These are phyloP conservation scores for Salvator merianae DNA, from an alignment of 2,113 vertebrate species.

Conservation along the genomic window DNA sequence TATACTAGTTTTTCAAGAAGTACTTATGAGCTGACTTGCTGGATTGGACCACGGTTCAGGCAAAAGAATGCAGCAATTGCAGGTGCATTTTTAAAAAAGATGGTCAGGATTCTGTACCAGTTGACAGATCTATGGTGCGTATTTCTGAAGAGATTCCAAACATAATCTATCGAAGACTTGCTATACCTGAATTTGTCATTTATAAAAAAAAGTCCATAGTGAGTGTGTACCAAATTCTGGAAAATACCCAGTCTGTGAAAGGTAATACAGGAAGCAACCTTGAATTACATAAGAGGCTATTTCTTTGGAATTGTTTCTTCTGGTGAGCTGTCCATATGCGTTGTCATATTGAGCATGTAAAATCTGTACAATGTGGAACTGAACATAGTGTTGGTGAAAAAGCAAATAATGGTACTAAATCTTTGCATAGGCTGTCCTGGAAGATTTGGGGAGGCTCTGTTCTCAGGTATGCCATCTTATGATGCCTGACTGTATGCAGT, in stretches of 20 bases:
- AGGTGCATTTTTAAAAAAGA: neutral
- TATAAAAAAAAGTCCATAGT: neutral
- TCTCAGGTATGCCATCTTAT: no score
- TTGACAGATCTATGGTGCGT: neutral
- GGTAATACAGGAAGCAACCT: neutral
- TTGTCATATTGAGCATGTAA: rapidly evolving
- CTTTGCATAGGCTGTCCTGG: neutral
- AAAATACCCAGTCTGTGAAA: neutral
- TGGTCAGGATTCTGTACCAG: neutral
- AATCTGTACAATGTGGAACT: neutral
- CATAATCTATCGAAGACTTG: neutral
- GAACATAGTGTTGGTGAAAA: neutral
- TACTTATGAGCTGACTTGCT: neutral
- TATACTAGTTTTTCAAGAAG: neutral
- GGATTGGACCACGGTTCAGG: neutral
- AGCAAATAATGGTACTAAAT: neutral
- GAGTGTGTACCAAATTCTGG: neutral
- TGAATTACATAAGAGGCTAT: neutral
- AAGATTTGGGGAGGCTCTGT: neutral
- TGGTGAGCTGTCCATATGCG: conserved; percentile 8
- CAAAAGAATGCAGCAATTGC: neutral
- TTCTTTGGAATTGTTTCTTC: conserved; percentile 9
- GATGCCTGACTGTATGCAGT: neutral
- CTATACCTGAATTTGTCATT: neutral
- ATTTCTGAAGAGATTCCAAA: neutral